A percentile compares a stretch with the other conserved stretches of the same genome.
Conservation (phyloP, 1,140 invertebrate species). For the Atta colombica region DNA sequence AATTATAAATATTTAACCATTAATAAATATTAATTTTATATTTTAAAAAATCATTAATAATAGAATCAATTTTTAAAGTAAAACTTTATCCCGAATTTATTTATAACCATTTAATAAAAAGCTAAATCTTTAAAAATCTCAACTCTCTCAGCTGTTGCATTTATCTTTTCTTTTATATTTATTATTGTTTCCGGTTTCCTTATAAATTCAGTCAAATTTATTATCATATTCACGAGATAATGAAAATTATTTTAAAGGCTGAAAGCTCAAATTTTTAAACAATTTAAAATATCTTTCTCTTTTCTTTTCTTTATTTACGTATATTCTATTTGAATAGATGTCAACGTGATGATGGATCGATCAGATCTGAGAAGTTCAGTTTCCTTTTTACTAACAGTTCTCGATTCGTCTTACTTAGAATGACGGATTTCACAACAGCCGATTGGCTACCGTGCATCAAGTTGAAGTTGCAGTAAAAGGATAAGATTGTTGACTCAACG, state of each 20-base stretch:
- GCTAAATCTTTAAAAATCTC: background rate
- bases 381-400: conserved; percentile 26
- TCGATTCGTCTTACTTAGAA: conserved; percentile 69
- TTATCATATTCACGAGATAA: background rate
- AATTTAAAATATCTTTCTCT: background rate
- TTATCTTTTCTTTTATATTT: background rate
- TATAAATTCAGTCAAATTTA: background rate
- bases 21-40: background rate
- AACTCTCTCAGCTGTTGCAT: background rate
- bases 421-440: conserved; percentile 68
- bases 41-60: background rate
- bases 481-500: conserved; percentile 6
- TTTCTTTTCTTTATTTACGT: background rate
- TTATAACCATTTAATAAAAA: background rate
- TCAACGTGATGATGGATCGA: conserved; percentile 68
- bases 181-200: background rate
- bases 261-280: background rate
- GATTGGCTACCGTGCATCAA: conserved; percentile 28
- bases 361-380: conserved; percentile 1
- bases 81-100: too few species aligned
- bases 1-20: background rate
- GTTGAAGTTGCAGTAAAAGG: background rate
- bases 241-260: background rate
- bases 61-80: background rate
- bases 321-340: conserved; percentile 32